phyloP scores from a whole-genome alignment of 1,140 invertebrate genomes.

The Thaumetopoea pityocampa region DNA sequence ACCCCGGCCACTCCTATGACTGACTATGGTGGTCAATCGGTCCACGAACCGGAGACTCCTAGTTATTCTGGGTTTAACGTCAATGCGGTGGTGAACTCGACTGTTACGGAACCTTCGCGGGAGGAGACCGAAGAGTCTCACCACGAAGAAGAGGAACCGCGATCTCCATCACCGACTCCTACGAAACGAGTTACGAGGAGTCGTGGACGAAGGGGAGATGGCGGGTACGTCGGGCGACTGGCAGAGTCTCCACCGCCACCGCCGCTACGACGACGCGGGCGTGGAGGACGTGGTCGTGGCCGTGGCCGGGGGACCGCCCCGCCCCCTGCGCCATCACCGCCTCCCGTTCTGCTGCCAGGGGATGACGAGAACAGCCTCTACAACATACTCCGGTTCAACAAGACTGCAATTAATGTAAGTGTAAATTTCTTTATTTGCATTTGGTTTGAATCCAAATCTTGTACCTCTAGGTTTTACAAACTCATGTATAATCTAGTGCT shows the following conservation, averaged over 20 bases:
- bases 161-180: constrained; percentile 60
- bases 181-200: constrained; percentile 70
- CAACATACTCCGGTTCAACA: constrained; percentile 87
- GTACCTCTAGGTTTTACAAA: no score
- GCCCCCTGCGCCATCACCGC: constrained; percentile 50
- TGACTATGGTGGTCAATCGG: constrained; percentile 66
- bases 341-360: constrained; percentile 50
- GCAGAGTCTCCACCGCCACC: constrained; percentile 59
- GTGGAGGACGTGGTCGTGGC: constrained; percentile 49
- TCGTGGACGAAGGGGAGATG: constrained; percentile 55
- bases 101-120: constrained; percentile 34
- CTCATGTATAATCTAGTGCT: no score
- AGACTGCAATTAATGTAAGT: constrained; percentile 84
- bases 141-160: constrained; percentile 44
- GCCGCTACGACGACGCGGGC: constrained; percentile 43
- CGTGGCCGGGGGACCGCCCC: constrained; percentile 50
- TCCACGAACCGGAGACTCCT: constrained; percentile 61
- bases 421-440: not conserved
- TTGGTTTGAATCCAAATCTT: no score
- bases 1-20: constrained; percentile 79
- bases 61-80: constrained; percentile 59
- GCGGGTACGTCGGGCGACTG: constrained; percentile 53
- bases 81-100: constrained; percentile 46
- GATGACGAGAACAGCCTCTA: constrained; percentile 90
- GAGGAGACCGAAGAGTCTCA: constrained; percentile 46